phyloP scores from a whole-genome alignment of 2,113 vertebrate genomes.

The Zosterops hypoxanthus region DNA sequence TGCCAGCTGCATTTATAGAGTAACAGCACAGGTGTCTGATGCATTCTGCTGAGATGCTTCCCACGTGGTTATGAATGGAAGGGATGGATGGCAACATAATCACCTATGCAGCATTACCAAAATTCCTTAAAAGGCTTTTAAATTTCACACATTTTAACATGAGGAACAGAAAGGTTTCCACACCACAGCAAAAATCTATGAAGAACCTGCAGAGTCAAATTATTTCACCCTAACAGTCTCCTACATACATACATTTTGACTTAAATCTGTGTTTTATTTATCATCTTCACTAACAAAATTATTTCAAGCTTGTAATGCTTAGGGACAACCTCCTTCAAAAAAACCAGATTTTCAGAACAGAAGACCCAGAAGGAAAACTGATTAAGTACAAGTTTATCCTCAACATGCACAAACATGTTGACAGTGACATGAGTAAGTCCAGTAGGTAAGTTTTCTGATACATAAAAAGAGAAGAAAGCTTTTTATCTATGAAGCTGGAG shows the following conservation, averaged over 20 bases:
- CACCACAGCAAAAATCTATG: neutral
- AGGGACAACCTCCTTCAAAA: neutral
- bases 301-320: neutral
- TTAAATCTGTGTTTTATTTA: neutral
- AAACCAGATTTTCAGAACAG: neutral
- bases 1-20: neutral
- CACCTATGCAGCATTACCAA: neutral
- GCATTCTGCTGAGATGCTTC: neutral
- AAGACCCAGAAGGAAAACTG: slow-evolving; percentile 1
- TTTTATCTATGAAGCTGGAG: neutral
- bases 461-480: neutral
- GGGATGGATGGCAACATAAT: neutral
- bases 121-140: neutral
- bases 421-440: neutral
- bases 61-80: neutral
- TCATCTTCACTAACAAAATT: neutral
- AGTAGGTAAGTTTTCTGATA: neutral
- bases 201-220: neutral
- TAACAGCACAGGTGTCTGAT: neutral
- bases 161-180: neutral
- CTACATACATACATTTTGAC: neutral
- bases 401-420: neutral
- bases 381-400: neutral
- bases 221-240: neutral
- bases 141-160: too few species aligned